phyloP scores from a whole-genome alignment of 2,113 vertebrate genomes.

The Epinephelus moara region DNA sequence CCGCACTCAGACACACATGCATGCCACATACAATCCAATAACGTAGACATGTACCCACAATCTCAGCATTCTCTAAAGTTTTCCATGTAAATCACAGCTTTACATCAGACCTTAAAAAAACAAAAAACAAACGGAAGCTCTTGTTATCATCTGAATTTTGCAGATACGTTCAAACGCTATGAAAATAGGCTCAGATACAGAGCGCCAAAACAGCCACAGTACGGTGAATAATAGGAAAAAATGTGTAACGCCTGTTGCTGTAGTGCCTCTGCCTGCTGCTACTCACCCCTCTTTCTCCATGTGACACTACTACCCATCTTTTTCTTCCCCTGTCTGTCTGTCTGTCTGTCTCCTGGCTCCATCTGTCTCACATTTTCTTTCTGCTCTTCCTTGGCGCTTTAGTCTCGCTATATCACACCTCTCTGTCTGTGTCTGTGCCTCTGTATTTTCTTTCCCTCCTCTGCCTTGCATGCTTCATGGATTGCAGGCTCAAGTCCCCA shows the following conservation, averaged over 20 bases:
- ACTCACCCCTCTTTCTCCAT: conserved; percentile 67
- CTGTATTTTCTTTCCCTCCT: conserved; percentile 63
- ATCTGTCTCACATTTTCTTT: conserved; percentile 69
- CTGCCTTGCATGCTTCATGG: conserved; percentile 70
- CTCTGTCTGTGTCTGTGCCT: conserved; percentile 49
- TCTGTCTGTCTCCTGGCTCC: conserved; percentile 53
- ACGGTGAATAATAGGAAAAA: conserved; percentile 71
- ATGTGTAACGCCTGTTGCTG: conserved; percentile 78
- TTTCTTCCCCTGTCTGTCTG: conserved; percentile 48
- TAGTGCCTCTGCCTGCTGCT: conserved; percentile 53
- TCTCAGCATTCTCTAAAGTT: conserved; percentile 24
- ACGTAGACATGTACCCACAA: conserved; percentile 11
- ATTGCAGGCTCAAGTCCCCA: conserved; percentile 68
- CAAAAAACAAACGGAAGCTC: conserved; percentile 17
- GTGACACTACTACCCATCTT: conserved; percentile 68
- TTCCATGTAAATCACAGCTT: conserved; percentile 39
- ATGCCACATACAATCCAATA: conserved; percentile 10
- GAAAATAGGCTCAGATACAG: conserved; percentile 13
- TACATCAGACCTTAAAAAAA: conserved; percentile 41
- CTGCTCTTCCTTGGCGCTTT: conserved; percentile 47
- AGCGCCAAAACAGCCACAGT: conserved; percentile 50
- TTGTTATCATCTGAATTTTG: conserved; percentile 47
- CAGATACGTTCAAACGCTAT: conserved; percentile 28
- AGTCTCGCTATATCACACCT: conserved; percentile 69
- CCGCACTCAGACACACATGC: conserved; percentile 37